Percentiles rank a stretch among this genome's conserved stretches.
Conservation (phyloP, 2,113 vertebrate species). For the Pleuronectes platessa region DNA sequence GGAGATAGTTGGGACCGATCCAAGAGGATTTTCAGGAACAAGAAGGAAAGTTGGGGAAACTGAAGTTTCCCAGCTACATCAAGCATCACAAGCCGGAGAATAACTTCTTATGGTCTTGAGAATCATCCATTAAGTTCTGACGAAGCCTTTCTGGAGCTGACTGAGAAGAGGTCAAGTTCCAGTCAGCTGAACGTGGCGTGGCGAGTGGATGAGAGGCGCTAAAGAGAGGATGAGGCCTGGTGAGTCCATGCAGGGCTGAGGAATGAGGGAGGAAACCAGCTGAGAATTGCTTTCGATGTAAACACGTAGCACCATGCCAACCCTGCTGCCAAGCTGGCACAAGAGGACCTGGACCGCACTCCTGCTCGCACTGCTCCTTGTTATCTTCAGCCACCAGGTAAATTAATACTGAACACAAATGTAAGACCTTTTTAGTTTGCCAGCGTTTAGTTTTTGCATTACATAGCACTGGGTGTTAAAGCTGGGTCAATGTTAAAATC, state of each 20-base stretch:
- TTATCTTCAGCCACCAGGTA: slow-evolving; percentile 70
- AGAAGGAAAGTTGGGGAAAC: neutral
- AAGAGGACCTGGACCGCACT: slow-evolving; percentile 33
- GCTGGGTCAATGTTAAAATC: too few species aligned
- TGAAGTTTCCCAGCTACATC: too few species aligned
- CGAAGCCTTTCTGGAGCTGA: neutral
- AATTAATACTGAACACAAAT: neutral
- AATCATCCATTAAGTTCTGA: neutral
- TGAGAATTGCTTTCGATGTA: slow-evolving; percentile 49
- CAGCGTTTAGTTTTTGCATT: neutral
- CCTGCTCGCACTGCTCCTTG: slow-evolving; percentile 36
- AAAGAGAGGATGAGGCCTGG: slow-evolving; percentile 27
- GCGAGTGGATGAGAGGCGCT: neutral
- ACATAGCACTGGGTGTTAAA: too few species aligned
- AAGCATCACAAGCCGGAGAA: neutral
- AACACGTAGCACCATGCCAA: slow-evolving; percentile 67
- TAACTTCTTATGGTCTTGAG: neutral
- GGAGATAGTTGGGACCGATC: neutral
- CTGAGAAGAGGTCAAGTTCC: neutral
- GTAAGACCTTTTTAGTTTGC: neutral
- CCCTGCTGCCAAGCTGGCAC: slow-evolving; percentile 47
- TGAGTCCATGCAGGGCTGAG: slow-evolving; percentile 15
- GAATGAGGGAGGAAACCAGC: slow-evolving; percentile 40
- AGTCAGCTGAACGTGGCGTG: neutral
- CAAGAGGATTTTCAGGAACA: slow-evolving; percentile 1